Evolutionary conservation across 2,797 vertebrate species (phyloP), one percentile per base, ranked within the genome.

Genomic region (Cossypha caffra): DNA sequence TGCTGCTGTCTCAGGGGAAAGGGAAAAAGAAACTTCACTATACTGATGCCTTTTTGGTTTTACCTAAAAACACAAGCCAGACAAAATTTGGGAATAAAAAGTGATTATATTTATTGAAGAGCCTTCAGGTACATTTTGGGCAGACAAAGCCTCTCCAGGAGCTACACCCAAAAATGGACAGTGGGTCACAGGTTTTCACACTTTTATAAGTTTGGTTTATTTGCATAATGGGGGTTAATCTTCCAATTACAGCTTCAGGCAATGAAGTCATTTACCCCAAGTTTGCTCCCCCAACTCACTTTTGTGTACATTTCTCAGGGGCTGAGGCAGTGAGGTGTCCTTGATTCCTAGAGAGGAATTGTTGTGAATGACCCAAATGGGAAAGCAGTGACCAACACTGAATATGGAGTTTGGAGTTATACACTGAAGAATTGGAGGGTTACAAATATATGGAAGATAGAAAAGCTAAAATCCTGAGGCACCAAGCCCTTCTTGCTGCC

Each of bases 121-220:
- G 13, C 17, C 8, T 61, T 50, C 45, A 61, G 57, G 35, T n/a
- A 15, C 5, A 19, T 63, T 3, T 1, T 0, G 2, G n/a, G 10
- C 31, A 63, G 15, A 15, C 0, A 0, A 33, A 51, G 2, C 35
- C 3, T 4, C 10, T 6, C 17, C 23, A 28, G 11, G 47, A 5
- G 2, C 23, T 51, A 1, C 37, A 62, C 16, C 11, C 15, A 35
- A 9, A 58, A 63, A 35, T 52, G 48, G 31, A 14, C 1, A 4
- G 4, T 1, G 5, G 3, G 25, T 35, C 26, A 16, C 1, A 0
- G 16, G 16, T 52, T 52, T 61, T 8, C 38, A 51, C 47, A 31
- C 10, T 31, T 64, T 25, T 6, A 2, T 31, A 9, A 24, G 2
- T 63, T 35, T 31, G 20, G 16, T 35, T 16, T 10, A 24, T 52